A percentile compares a stretch with the other conserved stretches of the same genome.
These are phyloP conservation scores for Nemapogon koenigi DNA, from an alignment of 2,888 invertebrate species.

Conservation along the genomic window DNA sequence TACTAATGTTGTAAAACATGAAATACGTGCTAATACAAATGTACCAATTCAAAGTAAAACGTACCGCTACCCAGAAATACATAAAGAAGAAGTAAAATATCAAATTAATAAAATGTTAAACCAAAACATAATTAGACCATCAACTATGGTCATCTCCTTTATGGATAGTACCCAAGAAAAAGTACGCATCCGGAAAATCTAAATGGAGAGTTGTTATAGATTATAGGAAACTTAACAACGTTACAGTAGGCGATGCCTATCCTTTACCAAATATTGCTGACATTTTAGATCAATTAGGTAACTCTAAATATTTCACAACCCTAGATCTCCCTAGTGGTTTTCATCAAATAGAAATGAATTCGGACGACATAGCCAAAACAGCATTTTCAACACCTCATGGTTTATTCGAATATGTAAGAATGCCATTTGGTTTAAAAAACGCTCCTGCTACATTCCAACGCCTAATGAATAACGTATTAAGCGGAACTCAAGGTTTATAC, in stretches of 20 bases:
- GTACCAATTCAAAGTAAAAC: conserved; percentile 16
- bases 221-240: conserved; percentile 9
- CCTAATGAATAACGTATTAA: conserved; percentile 20
- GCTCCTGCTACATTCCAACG: conserved; percentile 25
- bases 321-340: conserved; percentile 13
- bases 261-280: conserved; percentile 10
- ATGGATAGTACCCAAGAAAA: conserved; percentile 16
- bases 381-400: conserved; percentile 22
- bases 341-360: conserved; percentile 12
- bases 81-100: conserved; percentile 16
- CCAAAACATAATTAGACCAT: conserved; percentile 12
- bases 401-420: conserved; percentile 21
- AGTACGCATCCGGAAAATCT: conserved; percentile 10
- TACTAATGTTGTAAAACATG: conserved; percentile 14
- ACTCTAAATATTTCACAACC: conserved; percentile 18
- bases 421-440: conserved; percentile 24
- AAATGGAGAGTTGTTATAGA: conserved; percentile 12
- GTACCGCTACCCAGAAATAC: conserved; percentile 18
- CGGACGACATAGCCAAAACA: conserved; percentile 21
- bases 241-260: conserved; percentile 11
- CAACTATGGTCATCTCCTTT: conserved; percentile 10
- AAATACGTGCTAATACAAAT: conserved; percentile 15
- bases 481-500: conserved; percentile 19
- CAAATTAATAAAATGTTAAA: conserved; percentile 13
- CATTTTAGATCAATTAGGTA: conserved; percentile 18